Conservation (phyloP, 2,113 vertebrate genomes). For the Calypte anna region DNA sequence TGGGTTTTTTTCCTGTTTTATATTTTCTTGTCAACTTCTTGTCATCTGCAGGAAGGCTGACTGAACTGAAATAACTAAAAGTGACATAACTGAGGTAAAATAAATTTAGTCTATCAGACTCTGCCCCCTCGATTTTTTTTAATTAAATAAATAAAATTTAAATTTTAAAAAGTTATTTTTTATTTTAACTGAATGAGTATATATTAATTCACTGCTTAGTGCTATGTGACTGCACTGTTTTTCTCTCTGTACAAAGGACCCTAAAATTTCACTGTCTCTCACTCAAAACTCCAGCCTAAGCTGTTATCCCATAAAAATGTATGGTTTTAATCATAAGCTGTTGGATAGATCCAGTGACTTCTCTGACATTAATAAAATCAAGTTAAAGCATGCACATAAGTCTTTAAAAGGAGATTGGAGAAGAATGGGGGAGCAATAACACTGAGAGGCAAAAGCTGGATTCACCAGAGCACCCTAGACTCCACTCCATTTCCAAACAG, state of each 20-base stretch:
- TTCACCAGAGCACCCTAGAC: not conserved
- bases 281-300: not conserved
- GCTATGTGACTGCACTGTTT: not conserved
- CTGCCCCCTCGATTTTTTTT: not conserved
- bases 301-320: not conserved
- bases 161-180: too few species aligned
- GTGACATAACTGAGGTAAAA: conserved; percentile 32
- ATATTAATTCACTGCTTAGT: not conserved
- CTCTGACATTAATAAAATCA: not conserved
- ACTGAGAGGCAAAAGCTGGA: not conserved
- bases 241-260: not conserved
- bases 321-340: not conserved
- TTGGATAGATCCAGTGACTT: not conserved
- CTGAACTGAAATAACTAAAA: not conserved
- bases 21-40: conserved; percentile 18
- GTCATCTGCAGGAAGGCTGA: not conserved
- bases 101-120: conserved; percentile 14
- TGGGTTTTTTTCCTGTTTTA: not conserved
- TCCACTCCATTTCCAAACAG: not conserved
- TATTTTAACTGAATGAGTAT: not conserved
- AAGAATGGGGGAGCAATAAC: not conserved
- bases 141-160: too few species aligned
- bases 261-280: not conserved
- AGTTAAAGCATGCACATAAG: not conserved
- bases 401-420: not conserved